Evolutionary conservation across 2,797 vertebrate genomes (phyloP).

Genomic region (Uromys caudimaculatus): DNA sequence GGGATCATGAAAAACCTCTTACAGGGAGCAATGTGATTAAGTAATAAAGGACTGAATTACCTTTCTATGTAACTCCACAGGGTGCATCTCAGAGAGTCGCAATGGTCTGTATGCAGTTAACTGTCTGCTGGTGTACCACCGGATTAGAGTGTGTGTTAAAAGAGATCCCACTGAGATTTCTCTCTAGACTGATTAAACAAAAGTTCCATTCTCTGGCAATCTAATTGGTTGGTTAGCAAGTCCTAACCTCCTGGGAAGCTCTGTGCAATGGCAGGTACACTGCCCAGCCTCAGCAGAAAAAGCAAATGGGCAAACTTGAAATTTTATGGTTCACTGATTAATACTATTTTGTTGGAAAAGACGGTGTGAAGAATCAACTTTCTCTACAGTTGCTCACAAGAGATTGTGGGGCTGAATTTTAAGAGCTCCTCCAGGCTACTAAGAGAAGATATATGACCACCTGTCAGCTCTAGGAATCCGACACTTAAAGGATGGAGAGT

Average conservation of each 20-base stretch:
- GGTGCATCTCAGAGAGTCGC: conserved; percentile 64
- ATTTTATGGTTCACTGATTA: neutral
- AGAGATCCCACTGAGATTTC: conserved; percentile 74
- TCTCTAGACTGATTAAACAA: conserved; percentile 67
- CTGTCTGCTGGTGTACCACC: conserved; percentile 58
- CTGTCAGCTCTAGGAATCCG: conserved; percentile 60
- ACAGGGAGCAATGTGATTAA: conserved; percentile 81
- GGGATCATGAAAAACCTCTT: conserved; percentile 81
- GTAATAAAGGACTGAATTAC: conserved; percentile 78
- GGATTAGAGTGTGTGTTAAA: conserved; percentile 78
- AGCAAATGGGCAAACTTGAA: neutral
- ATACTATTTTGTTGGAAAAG: conserved; percentile 24
- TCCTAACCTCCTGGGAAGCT: conserved; percentile 6
- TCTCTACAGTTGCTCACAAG: neutral
- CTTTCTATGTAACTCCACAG: conserved; percentile 75
- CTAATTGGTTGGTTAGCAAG: conserved; percentile 56
- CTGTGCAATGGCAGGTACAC: neutral
- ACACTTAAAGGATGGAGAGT: conserved; percentile 57
- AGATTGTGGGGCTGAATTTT: neutral
- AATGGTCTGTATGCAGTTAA: conserved; percentile 62
- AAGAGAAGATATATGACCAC: conserved; percentile 56
- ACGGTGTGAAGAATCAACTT: conserved; percentile 9
- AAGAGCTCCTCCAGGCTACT: conserved; percentile 46
- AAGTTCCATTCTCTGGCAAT: conserved; percentile 63
- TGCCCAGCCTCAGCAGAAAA: neutral